Evolutionary conservation across 2,113 vertebrate species (phyloP), one percentile per base, ranked within the genome.

Genomic region (Xiphias gladius): DNA sequence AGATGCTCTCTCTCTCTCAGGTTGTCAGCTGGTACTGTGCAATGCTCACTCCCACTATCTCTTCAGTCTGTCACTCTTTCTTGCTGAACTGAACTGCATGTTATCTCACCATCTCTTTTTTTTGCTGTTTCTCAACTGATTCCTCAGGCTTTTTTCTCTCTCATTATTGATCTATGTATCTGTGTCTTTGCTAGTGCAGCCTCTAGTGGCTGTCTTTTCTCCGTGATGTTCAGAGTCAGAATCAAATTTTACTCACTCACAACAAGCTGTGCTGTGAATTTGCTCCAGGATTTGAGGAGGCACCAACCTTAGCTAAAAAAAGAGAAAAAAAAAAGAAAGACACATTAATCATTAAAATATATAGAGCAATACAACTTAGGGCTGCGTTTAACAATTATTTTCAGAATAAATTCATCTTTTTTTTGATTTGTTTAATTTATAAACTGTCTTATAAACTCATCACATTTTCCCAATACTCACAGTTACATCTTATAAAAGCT

Each of bases 131-230:
- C 77, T 79, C 68, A 82, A 88, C 83, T 91, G 79, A 91, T 85
- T 91, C 73, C 63, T 77, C 80, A 86, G 62, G 79, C 76, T 74
- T 70, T 78, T 39, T 74, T 77, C 81, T 67, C 82, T 77, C 83
- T 86, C 82, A 70, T 81, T 86, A 92, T 91, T 92, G 87, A 91
- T 92, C 85, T 84, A 35, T 54, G 54, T 50, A 52, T 87, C 76
- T 79, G 80, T 88, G 79, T 83, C 86, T 93, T 90, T 85, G 83
- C 89, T 92, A 81, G 89, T 92, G 93, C 92, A 93, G 91, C 95
- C 95, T 91, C 94, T 96, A 95, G 95, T 93, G 95, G 95, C 82
- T 76, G 83, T 48, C 59, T 81, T 68, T 30, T 83, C 83, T 61
- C n/a, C n/a, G 35, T 83, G 83, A 52, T 66, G 59, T 78, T 82